Evolutionary conservation across 2,113 vertebrate species (phyloP).

Genomic region (Odocoileus virginianus): DNA sequence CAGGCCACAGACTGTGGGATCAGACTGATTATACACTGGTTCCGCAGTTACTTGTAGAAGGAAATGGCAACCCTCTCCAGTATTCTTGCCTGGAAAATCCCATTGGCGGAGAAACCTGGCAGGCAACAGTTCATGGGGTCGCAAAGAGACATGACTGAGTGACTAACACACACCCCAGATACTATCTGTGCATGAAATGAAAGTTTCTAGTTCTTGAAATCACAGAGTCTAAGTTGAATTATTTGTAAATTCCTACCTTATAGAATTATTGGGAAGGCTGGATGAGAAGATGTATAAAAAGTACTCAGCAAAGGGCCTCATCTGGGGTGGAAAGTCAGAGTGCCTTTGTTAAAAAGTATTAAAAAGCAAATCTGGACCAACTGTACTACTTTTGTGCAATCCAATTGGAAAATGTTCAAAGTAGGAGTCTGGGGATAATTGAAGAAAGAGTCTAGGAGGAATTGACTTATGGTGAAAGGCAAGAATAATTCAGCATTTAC

Average conservation of each 20-base stretch:
- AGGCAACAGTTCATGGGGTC: not conserved
- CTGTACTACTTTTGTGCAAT: conserved; percentile 43
- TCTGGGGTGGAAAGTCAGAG: not conserved
- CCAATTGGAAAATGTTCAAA: conserved; percentile 31
- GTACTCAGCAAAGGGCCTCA: not conserved
- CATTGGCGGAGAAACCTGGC: not conserved
- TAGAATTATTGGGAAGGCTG: not conserved
- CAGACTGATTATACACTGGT: not conserved
- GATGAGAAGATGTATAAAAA: not conserved
- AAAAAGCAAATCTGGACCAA: conserved; percentile 30
- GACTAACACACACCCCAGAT: not conserved
- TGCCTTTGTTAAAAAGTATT: not conserved
- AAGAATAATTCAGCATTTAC: conserved; percentile 5
- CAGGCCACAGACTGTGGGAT: not conserved
- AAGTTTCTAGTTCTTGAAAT: not conserved
- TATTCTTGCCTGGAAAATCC: not conserved
- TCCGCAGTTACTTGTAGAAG: not conserved
- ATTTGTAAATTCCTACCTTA: not conserved
- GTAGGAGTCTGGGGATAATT: conserved; percentile 37
- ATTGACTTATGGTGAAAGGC: conserved; percentile 30
- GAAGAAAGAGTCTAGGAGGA: conserved; percentile 16
- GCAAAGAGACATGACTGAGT: not conserved
- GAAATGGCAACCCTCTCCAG: not conserved
- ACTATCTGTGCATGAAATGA: not conserved
- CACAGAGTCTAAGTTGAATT: not conserved